Base-by-base conservation (phyloP, 2,888 invertebrate species). In the Temnothorax ravouxi region DNA sequence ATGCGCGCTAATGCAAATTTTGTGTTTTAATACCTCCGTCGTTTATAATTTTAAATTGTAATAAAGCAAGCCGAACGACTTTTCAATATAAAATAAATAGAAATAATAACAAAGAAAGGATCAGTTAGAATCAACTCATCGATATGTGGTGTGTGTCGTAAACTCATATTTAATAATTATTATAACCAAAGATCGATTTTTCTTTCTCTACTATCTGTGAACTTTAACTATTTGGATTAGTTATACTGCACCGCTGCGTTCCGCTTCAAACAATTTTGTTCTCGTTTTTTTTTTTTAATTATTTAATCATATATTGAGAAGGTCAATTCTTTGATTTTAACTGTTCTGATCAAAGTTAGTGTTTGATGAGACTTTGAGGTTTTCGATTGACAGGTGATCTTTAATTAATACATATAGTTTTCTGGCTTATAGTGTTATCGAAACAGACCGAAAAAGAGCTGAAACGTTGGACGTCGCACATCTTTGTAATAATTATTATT, bases 1-100 rank as follows among this genome's bases (percentile, higher is more conserved):
- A 80, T 25, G n/a, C 52, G 15, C 50, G 29, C 29, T 59, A 66
- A 34, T 25, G 11, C 47, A 59, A 41, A 34, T 62, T n/a, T 72
- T 41, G 59, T 59, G 52, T 47, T n/a, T 29, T 21, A 56, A 54
- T 54, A 62, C 69, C 82, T 84, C 71, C 72, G 62, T 87, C 44
- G 82, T 54, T 50, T 71, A 38, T 64, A 56, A 87, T 67, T 67
- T 13, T 44, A 25, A 34, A n/a, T 47, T 52, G 61, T 47, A 67
- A 25, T 25, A 11, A 52, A 61, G 15, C 34, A 47, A 64, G 13
- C 21, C 56, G 18, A n/a, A 18, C 18, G 25, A 29, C 9, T 50
- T n/a, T 47, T 34, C 6, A 11, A 34, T 34, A 34, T 69, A 50
- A 69, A 69, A 67, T 47, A 69, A 69, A 50, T 47, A 47, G 29